Base-by-base conservation (phyloP, 2,113 vertebrate genomes). In the Equus quagga region DNA sequence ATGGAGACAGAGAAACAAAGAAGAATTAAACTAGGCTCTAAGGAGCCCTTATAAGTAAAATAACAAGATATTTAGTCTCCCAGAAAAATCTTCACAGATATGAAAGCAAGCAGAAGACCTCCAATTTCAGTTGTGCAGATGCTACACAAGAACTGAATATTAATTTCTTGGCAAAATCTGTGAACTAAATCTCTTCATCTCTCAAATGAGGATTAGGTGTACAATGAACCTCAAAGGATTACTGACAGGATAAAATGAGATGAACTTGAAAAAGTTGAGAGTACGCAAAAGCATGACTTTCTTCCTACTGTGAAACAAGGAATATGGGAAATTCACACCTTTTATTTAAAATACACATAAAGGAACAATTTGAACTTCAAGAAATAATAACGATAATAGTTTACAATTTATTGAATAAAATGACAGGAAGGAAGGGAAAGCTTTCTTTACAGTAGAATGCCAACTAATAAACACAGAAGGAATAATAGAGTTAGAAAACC, bases 191-290 rank as follows among this genome's bases (percentile, higher is more conserved):
- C 46, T 85, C 62, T 49, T 93, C 41, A 78, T 96, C 60, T 89
- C 28, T 60, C 46, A 94, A 94, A 58, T 86, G 24, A 86, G 24
- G 31, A 73, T 81, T 67, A 90, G 26, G 23, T 90, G 10, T 65
- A 72, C 51, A 94, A 65, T 54, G 58, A 17, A 65, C 24, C 31
- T 80, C 18, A 85, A 90, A 93, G 31, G 56, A 84, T 70, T 72
- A 85, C 1, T 33, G 41, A 95, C 26, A 95, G 49, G 72, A 78
- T 78, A 93, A 86, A 86, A 93, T 67, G 60, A 85, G 54, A 70
- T 13, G 19, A 79, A 91, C n/a, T 78, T 60, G 70, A 17, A 85
- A 76, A 76, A 78, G 24, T 64, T 80, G 56, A 82, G 21, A 89
- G 58, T 54, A 91, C 33, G 24, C 44, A 28, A 91, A 95, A 60